Conservation (phyloP, 23 tunicate genomes). For the Oikopleura albicans region DNA sequence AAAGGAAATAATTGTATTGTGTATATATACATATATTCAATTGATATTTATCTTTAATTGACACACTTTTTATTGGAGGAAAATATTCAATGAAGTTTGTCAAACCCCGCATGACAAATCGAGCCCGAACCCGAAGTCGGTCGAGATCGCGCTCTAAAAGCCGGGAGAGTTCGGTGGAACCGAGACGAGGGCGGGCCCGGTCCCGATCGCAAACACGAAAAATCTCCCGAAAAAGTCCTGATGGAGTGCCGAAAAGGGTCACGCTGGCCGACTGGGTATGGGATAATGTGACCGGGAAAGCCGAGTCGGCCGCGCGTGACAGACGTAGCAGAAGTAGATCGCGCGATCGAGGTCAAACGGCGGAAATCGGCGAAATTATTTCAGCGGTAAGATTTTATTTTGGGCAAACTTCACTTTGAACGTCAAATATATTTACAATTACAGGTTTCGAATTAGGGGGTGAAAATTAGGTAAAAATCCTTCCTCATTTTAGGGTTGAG, state of each 20-base stretch:
- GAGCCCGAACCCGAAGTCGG: neutral
- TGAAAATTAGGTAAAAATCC: too few relatives aligned
- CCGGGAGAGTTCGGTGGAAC: neutral
- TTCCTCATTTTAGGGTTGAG: too few relatives aligned
- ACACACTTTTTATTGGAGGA: neutral
- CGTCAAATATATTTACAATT: too few relatives aligned
- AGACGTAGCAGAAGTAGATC: neutral
- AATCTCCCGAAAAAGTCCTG: neutral
- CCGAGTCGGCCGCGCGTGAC: neutral
- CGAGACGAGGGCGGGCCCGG: neutral
- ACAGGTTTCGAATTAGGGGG: too few relatives aligned
- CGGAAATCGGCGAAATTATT: neutral
- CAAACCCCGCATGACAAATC: neutral
- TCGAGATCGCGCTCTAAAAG: neutral
- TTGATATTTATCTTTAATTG: too few relatives aligned
- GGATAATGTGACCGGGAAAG: neutral
- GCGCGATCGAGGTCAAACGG: neutral
- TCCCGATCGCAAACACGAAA: neutral
- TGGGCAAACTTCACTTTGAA: too few relatives aligned
- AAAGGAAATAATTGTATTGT: too few relatives aligned
- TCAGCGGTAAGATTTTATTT: too few relatives aligned
- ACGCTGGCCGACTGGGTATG: neutral
- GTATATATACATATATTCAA: too few relatives aligned
- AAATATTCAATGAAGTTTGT: neutral
- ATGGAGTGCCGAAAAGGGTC: neutral